These are phyloP conservation scores for Pelusios castaneus DNA, from an alignment of 2,113 vertebrate species.

Conservation along the genomic window DNA sequence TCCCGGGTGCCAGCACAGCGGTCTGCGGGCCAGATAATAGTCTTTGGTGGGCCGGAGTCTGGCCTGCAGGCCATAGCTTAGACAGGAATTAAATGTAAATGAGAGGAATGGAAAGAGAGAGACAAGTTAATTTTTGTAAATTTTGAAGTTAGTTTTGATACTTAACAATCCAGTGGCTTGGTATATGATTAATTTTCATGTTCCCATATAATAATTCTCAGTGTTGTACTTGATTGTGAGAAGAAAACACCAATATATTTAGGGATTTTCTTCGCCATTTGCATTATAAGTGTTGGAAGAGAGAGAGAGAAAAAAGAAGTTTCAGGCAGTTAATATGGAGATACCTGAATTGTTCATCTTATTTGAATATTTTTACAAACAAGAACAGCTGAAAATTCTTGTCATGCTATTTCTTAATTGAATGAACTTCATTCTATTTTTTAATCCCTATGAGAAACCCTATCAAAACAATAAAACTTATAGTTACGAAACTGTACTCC, in stretches of 20 bases:
- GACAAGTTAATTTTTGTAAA: neutral
- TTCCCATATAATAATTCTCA: neutral
- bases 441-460: slow-evolving; percentile 17
- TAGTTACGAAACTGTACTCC: slow-evolving; percentile 17
- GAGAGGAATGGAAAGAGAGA: rapidly evolving
- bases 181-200: neutral
- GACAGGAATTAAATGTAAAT: neutral
- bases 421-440: slow-evolving; percentile 37
- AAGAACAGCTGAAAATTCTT: neutral
- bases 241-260: neutral
- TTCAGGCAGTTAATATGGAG: neutral
- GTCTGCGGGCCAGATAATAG: too few relatives aligned
- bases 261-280: neutral
- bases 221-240: neutral
- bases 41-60: too few relatives aligned
- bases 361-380: neutral
- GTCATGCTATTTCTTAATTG: slow-evolving; percentile 49
- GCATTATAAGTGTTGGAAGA: neutral
- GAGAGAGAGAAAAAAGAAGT: neutral
- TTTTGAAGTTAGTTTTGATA: neutral
- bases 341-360: neutral
- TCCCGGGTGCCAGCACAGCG: too few relatives aligned
- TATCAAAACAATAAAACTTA: slow-evolving; percentile 12
- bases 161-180: rapidly evolving
- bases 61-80: too few relatives aligned